These are phyloP conservation scores for Diploptera punctata DNA, from an alignment of 2,888 invertebrate genomes.

Conservation along the genomic window DNA sequence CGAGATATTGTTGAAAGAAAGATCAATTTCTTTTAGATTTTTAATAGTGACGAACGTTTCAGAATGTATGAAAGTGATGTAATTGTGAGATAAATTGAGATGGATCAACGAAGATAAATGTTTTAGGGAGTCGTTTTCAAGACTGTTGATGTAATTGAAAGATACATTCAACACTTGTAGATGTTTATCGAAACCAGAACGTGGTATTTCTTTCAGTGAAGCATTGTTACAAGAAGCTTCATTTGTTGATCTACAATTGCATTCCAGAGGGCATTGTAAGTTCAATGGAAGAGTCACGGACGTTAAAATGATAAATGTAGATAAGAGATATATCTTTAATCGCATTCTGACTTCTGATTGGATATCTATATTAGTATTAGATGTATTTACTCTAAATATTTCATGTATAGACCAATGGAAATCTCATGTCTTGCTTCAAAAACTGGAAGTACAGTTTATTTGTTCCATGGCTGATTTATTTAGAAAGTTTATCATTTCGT, in stretches of 20 bases:
- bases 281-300: too few species aligned
- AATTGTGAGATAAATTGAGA: background rate
- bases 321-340: too few species aligned
- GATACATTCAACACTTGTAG: background rate
- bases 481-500: too few species aligned
- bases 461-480: too few species aligned
- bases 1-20: background rate
- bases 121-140: background rate
- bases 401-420: too few species aligned
- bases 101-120: background rate
- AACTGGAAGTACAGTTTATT: too few species aligned
- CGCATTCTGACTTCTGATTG: too few species aligned
- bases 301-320: too few species aligned
- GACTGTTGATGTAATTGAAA: background rate
- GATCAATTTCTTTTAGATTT: background rate
- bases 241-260: background rate
- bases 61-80: background rate
- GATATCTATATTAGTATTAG: too few species aligned
- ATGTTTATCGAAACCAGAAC: background rate
- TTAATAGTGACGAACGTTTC: background rate
- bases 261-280: background rate
- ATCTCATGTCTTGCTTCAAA: too few species aligned
- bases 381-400: too few species aligned
- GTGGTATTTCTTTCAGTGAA: background rate
- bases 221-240: background rate